Percentiles rank a stretch among this genome's conserved stretches.
These are phyloP conservation scores for Drosophila heteroneura DNA, from an alignment of 2,888 invertebrate species.

Conservation along the genomic window DNA sequence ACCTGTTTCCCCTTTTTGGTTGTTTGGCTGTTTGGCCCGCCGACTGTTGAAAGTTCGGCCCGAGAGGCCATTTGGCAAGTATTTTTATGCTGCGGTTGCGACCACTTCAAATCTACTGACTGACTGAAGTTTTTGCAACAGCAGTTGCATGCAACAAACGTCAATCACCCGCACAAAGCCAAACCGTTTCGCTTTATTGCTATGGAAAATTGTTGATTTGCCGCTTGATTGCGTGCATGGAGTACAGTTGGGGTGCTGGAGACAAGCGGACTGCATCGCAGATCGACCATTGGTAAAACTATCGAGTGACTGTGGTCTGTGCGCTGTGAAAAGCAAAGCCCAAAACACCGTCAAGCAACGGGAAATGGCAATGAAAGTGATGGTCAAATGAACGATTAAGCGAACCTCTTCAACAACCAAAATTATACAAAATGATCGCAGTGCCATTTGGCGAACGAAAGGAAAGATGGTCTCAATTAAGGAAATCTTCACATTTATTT, in stretches of 20 bases:
- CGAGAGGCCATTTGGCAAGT: slow-evolving; percentile 68
- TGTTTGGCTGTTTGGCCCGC: slow-evolving; percentile 29
- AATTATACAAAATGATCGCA: slow-evolving; percentile 21
- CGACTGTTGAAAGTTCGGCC: slow-evolving; percentile 62
- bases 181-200: slow-evolving; percentile 77
- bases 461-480: background rate
- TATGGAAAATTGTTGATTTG: slow-evolving; percentile 82
- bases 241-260: slow-evolving; percentile 32
- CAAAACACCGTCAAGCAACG: slow-evolving; percentile 38
- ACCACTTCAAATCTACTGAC: slow-evolving; percentile 76
- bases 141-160: slow-evolving; percentile 79
- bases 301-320: slow-evolving; percentile 65
- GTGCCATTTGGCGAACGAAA: slow-evolving; percentile 1
- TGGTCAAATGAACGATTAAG: slow-evolving; percentile 39
- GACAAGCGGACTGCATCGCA: slow-evolving; percentile 1
- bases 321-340: slow-evolving; percentile 52
- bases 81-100: slow-evolving; percentile 73
- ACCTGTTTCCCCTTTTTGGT: slow-evolving; percentile 59
- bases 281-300: slow-evolving; percentile 37
- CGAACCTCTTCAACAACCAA: slow-evolving; percentile 25
- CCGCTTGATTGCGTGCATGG: slow-evolving; percentile 79
- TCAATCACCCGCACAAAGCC: slow-evolving; percentile 79
- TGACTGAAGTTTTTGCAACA: slow-evolving; percentile 63
- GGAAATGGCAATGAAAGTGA: slow-evolving; percentile 41
- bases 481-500: background rate